Base-by-base conservation (phyloP, 1,140 invertebrate genomes). In the Condylostylus longicornis region DNA sequence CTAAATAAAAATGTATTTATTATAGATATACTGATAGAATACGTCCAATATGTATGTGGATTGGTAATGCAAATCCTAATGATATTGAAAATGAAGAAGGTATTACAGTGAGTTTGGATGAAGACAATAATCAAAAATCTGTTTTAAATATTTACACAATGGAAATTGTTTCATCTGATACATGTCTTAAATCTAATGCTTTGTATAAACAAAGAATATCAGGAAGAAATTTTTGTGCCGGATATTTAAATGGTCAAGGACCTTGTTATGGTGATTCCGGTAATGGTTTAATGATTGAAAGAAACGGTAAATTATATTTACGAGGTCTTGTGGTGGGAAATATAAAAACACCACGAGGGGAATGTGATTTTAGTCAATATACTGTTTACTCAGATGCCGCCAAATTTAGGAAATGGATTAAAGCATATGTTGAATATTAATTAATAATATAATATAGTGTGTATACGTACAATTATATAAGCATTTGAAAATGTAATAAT, bases 181-280 rank as follows among this genome's bases (percentile, higher is more conserved):
- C 28, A 13, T 53, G 51, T 18, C 14, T 51, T 7, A 38, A 37
- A 27, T 44, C 43, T 4, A 42, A 48, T 19, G 18, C 9, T 8
- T n/a, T n/a, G n/a, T n/a, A n/a, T n/a, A n/a, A n/a, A n/a, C n/a
- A n/a, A n/a, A n/a, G n/a, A n/a, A n/a, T n/a, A n/a, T 49, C 51
- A 8, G 39, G 47, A 0, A 52, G 54, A n/a, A 61, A 53, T 2
- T 43, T 63, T 8, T 63, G 61, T 30, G 61, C 61, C 6, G 61
- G 61, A 7, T 52, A 56, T 23, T 41, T 44, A 5, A 51, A 63
- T 39, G 53, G 48, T 3, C 46, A 41, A 1, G 60, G 60, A 3
- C 61, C 61, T 1, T 63, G 61, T 30, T 40, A 49, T n/a, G 61
- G 61, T 0, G 61, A 63, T 30, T 58, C 54, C 0, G 61, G 61